phyloP scores from a whole-genome alignment of 2,113 vertebrate genomes.

The Gasterosteus aculeatus region DNA sequence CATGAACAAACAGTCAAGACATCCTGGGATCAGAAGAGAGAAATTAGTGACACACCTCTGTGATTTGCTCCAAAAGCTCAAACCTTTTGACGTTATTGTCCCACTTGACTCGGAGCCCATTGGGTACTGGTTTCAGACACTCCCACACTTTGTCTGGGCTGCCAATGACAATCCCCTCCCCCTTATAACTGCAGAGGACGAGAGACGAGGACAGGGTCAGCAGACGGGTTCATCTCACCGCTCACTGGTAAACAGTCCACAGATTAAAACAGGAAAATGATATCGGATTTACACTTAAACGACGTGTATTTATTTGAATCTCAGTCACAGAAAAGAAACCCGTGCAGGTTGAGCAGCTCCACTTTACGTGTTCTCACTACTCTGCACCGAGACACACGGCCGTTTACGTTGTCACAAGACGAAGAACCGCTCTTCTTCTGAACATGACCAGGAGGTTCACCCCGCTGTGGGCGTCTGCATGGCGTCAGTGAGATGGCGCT shows the following conservation, averaged over 20 bases:
- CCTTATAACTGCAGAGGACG: slow-evolving; percentile 85
- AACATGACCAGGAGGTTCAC: too few relatives aligned
- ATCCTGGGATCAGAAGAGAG: not conserved
- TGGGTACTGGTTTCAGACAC: slow-evolving; percentile 87
- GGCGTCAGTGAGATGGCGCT: too few relatives aligned
- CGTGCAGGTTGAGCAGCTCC: too few relatives aligned
- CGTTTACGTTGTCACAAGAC: too few relatives aligned
- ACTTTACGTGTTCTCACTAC: too few relatives aligned
- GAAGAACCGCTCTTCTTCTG: too few relatives aligned
- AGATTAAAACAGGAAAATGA: not conserved
- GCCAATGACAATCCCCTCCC: slow-evolving; percentile 84
- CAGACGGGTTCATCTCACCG: not conserved
- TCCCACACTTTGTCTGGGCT: slow-evolving; percentile 86
- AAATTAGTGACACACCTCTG: slow-evolving; percentile 80
- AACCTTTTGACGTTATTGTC: slow-evolving; percentile 91
- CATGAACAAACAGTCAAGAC: not conserved
- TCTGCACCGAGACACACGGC: too few relatives aligned
- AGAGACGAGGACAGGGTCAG: slow-evolving; percentile 13
- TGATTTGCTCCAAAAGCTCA: slow-evolving; percentile 85
- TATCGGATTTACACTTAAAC: not conserved
- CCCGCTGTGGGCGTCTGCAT: too few relatives aligned
- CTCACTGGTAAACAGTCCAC: not conserved
- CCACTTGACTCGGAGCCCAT: slow-evolving; percentile 88
- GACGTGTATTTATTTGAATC: too few relatives aligned
- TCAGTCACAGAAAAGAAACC: too few relatives aligned